Evolutionary conservation across 2,797 vertebrate genomes (phyloP), one percentile per base, ranked within the genome.

Genomic region (Centroberyx gerrardi): DNA sequence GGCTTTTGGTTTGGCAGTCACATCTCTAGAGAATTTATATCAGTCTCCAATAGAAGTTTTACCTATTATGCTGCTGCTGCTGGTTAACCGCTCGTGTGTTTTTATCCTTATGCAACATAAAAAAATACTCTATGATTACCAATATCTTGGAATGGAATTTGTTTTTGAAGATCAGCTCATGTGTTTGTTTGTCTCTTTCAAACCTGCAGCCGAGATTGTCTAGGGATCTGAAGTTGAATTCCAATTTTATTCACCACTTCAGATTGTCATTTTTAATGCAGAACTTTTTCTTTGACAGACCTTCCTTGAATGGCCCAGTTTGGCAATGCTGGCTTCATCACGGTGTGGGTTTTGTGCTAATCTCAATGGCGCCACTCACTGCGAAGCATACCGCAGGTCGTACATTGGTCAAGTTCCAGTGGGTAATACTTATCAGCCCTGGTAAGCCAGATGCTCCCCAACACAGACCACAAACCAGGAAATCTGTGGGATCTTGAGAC

Each of bases 1-100:
- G 40, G 28, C 54, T 75, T 72, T 64, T 69, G 82, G 84, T 86
- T 86, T 91, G 82, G 84, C 87, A 77, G n/a, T 12, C 22, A 8
- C 31, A 13, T 18, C 42, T 68, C 22, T 5, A 59, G 55, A 75
- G 12, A 69, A 56, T 71, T 78, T 67, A 2, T 46, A 64, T 72
- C 46, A 78, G 60, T 78, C 46, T 80, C 29, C 58, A 36, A 60
- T 36, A 81, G 51, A 38, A 70, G 18, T 56, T 78, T 10, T 62
- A 70, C 40, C 56, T 74, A 66, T 66, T 77, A 74, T 60, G 7
- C 22, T 63, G 53, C 66, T 60, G 31, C 78, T 83, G 84, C 69
- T 81, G 76, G 74, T 70, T 78, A 63, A 87, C 72, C 72, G 14
- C 76, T 7, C 29, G 22, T 14, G 5, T 61, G 5, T 61, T 76